Evolutionary conservation across 1,140 invertebrate species (phyloP).

Genomic region (Aphaenogaster floridana): DNA sequence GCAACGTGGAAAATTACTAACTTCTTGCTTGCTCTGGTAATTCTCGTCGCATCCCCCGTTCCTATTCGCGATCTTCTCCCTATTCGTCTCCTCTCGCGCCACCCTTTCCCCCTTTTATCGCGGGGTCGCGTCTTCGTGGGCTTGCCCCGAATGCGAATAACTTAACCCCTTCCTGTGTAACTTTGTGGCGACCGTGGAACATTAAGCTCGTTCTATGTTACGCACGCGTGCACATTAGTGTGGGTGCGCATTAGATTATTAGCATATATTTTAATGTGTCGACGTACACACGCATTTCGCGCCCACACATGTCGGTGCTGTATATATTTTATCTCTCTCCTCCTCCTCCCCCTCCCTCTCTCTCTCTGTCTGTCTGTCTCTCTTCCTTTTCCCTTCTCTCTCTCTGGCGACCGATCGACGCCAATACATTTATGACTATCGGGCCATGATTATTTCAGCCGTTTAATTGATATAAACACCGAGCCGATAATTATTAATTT

Average conservation of each 20-base stretch:
- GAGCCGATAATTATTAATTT: conserved; percentile 67
- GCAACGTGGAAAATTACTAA: conserved; percentile 67
- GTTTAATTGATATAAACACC: conserved; percentile 58
- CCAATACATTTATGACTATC: conserved; percentile 35
- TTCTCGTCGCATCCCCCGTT: conserved; percentile 55
- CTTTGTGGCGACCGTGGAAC: conserved; percentile 64
- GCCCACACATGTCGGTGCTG: neutral
- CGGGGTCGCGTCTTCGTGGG: conserved; percentile 11
- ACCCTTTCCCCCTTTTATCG: conserved; percentile 33
- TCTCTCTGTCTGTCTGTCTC: neutral
- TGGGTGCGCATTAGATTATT: conserved; percentile 66
- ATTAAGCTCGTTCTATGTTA: conserved; percentile 72
- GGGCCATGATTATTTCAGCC: conserved; percentile 51
- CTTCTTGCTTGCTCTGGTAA: conserved; percentile 68
- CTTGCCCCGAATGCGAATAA: conserved; percentile 71
- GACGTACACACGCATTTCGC: conserved; percentile 14
- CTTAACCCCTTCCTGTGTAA: conserved; percentile 63
- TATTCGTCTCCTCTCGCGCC: conserved; percentile 26
- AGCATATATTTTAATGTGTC: conserved; percentile 32
- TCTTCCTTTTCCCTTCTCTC: neutral
- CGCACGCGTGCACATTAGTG: conserved; percentile 29
- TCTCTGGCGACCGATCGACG: neutral
- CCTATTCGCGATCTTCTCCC: neutral
- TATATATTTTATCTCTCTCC: conserved; percentile 33
- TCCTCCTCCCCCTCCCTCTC: too few species aligned